Conservation (phyloP, 2,797 vertebrate species). For the Dermochelys coriacea region DNA sequence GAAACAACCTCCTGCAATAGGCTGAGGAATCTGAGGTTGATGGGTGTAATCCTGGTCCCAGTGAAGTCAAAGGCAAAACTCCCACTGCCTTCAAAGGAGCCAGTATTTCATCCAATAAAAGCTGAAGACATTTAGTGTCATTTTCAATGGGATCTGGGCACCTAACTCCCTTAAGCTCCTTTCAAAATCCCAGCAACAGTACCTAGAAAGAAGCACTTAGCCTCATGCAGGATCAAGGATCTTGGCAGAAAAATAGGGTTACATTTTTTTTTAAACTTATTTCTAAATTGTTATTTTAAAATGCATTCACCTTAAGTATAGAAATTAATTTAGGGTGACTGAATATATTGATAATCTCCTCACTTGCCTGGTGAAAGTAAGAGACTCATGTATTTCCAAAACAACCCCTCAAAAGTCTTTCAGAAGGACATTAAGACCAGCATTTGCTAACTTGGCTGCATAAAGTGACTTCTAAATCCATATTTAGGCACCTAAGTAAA, state of each 20-base stretch:
- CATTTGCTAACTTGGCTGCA: background rate
- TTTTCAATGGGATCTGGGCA: background rate
- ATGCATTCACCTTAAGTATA: background rate
- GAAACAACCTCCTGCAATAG: constrained; percentile 13
- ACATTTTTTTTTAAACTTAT: background rate
- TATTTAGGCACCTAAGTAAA: accelerated
- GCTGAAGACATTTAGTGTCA: background rate
- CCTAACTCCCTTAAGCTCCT: background rate
- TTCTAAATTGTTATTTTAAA: background rate
- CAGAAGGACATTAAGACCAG: accelerated
- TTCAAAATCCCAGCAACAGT: background rate
- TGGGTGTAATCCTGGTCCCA: background rate
- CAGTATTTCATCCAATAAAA: background rate
- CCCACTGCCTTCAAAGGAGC: background rate
- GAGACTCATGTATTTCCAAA: background rate
- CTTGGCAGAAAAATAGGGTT: background rate
- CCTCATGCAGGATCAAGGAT: background rate
- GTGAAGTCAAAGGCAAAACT: background rate
- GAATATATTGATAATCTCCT: background rate
- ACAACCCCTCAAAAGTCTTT: background rate
- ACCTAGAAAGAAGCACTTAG: background rate
- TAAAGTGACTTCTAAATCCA: accelerated
- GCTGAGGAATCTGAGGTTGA: background rate
- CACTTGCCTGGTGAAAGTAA: background rate
- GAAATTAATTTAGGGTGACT: background rate